Conservation (phyloP, 2,113 vertebrate species). For the Fregetta grallaria region DNA sequence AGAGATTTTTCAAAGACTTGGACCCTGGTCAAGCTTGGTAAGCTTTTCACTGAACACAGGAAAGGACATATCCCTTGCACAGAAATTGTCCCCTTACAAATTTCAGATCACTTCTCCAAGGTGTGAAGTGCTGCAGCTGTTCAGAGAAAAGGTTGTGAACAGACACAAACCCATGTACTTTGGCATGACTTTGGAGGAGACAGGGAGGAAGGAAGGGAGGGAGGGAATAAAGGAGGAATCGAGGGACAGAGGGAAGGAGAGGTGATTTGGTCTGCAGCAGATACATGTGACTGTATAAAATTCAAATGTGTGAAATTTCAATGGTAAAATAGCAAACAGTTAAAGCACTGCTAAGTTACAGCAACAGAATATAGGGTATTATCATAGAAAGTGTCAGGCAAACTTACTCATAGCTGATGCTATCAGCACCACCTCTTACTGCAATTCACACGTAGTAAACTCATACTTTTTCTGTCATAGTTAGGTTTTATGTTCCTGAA, state of each 20-base stretch:
- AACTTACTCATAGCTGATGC: background rate
- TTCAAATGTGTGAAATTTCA: background rate
- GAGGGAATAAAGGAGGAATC: background rate
- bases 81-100: background rate
- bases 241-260: background rate
- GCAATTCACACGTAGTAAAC: background rate
- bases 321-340: background rate
- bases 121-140: background rate
- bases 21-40: background rate
- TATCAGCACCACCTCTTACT: conserved; percentile 5
- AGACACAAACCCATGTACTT: background rate
- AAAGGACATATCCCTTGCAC: background rate
- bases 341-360: background rate
- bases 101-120: background rate
- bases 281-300: background rate
- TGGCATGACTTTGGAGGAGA: background rate
- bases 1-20: background rate
- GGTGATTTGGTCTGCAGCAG: background rate
- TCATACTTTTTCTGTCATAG: background rate
- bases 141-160: background rate
- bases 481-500: conserved; percentile 4
- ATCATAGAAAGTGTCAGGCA: background rate
- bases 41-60: background rate
- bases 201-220: background rate
- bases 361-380: background rate